phyloP scores from a whole-genome alignment of 2,113 vertebrate genomes.

The Accipiter cooperii region DNA sequence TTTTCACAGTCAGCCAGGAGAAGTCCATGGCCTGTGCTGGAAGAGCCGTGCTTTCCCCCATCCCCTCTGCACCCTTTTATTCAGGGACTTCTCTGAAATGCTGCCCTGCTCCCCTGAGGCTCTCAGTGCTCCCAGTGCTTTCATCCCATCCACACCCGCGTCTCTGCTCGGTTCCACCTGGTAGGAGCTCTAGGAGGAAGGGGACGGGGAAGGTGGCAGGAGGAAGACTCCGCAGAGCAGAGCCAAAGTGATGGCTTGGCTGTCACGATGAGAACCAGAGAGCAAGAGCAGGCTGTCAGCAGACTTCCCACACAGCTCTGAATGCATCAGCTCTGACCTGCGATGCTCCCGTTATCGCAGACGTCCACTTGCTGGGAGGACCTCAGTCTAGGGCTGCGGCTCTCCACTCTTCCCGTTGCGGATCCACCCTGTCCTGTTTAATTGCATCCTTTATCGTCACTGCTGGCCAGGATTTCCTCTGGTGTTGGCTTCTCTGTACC shows the following conservation, averaged over 20 bases:
- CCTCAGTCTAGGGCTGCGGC: not conserved
- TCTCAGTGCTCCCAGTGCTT: not conserved
- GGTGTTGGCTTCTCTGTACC: not conserved
- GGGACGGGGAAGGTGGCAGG: not conserved
- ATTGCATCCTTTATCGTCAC: not conserved
- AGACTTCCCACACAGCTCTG: not conserved
- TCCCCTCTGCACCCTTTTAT: not conserved
- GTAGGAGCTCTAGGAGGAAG: not conserved
- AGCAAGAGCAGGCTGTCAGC: not conserved
- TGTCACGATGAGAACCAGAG: not conserved
- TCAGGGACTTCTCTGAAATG: rapidly evolving
- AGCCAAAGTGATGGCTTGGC: not conserved
- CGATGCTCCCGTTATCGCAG: not conserved
- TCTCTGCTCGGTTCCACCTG: not conserved
- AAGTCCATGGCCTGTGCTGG: not conserved
- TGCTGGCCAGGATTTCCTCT: not conserved
- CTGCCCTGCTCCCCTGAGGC: not conserved
- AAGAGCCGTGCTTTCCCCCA: rapidly evolving
- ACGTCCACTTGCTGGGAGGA: not conserved
- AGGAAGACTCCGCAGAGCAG: not conserved
- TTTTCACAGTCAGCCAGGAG: rapidly evolving
- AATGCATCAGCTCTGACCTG: not conserved
- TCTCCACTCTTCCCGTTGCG: rapidly evolving
- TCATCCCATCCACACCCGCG: not conserved
- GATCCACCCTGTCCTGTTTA: not conserved